A percentile compares a stretch with the other conserved stretches of the same genome.
phyloP scores from a whole-genome alignment of 2,797 vertebrate genomes.

The Heterohyrax brucei region DNA sequence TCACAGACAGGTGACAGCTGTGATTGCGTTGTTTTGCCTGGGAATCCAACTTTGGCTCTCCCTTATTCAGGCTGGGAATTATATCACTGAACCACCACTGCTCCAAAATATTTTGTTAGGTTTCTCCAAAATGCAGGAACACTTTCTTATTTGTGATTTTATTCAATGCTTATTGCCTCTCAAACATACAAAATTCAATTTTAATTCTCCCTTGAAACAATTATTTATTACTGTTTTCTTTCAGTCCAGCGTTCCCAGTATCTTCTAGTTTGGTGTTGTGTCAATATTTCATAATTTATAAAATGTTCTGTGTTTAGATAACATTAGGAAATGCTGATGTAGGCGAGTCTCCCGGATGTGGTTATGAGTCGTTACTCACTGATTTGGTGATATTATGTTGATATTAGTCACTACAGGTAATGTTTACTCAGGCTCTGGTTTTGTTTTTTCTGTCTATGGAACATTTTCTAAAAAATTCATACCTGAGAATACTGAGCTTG shows the following conservation, averaged over 20 bases:
- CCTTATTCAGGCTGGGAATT: not conserved
- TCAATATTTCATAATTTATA: slow-evolving; percentile 11
- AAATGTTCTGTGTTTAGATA: not conserved
- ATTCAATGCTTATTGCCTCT: slow-evolving; percentile 30
- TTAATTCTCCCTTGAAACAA: not conserved
- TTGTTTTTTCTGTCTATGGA: not conserved
- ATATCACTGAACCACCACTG: no score
- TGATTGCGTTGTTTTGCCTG: not conserved
- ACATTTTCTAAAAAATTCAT: not conserved
- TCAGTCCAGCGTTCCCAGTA: not conserved
- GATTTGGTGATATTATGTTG: not conserved
- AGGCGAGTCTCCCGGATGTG: slow-evolving; percentile 71
- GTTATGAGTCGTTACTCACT: not conserved
- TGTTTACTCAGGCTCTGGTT: slow-evolving; percentile 53
- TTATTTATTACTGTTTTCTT: not conserved
- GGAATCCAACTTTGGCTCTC: not conserved
- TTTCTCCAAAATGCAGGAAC: slow-evolving; percentile 36
- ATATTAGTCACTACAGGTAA: slow-evolving; percentile 13
- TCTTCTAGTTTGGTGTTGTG: not conserved
- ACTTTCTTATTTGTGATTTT: slow-evolving; percentile 36
- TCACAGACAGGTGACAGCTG: not conserved
- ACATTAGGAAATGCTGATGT: slow-evolving; percentile 5
- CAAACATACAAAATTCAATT: not conserved
- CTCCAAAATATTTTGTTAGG: not conserved
- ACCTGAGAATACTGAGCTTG: not conserved